Evolutionary conservation across 2,797 vertebrate genomes (phyloP), one percentile per base, ranked within the genome.

Genomic region (Pseudomugil gertrudae): DNA sequence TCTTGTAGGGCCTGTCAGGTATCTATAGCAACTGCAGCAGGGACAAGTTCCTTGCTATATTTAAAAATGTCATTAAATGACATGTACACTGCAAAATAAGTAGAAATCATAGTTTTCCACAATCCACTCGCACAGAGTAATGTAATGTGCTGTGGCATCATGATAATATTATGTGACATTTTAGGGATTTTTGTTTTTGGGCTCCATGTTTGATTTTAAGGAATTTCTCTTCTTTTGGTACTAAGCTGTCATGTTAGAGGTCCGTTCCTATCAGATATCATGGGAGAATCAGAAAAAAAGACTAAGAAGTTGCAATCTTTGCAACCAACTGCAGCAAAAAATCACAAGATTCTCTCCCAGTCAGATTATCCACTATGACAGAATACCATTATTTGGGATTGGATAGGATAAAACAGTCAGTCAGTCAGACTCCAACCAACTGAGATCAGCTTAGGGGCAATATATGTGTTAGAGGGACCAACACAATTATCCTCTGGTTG

Each of bases 21-120:
- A 84, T 78, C 90, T 78, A 90, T 89, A 84, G 88, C 80, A 90
- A 91, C 90, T 10, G 40, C 65, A 67, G 73, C 63, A 56, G 40
- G 36, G 79, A 78, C 71, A 66, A 38, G 65, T 52, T 65, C 63
- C 69, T 51, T 47, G 45, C 43, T 66, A 27, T 63, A 77, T 84
- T 57, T 76, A 59, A 69, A 45, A 54, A 53, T 50, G 69, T 47
- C 29, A 24, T 70, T 72, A 70, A 67, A 74, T 24, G 48, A 76
- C 57, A 47, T 48, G 35, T 36, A 50, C 32, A n/a, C 21, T 38
- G 23, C 66, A 81, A 78, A 65, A 14, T 59, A 57, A 58, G 10
- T 63, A 14, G 60, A 21, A 55, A 54, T 66, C 29, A 29, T 40
- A 51, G 26, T 57, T 50, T 36, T 45, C 43, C 56, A 40, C 21